Evolutionary conservation across 2,113 vertebrate genomes (phyloP).

Genomic region (Progne subis): DNA sequence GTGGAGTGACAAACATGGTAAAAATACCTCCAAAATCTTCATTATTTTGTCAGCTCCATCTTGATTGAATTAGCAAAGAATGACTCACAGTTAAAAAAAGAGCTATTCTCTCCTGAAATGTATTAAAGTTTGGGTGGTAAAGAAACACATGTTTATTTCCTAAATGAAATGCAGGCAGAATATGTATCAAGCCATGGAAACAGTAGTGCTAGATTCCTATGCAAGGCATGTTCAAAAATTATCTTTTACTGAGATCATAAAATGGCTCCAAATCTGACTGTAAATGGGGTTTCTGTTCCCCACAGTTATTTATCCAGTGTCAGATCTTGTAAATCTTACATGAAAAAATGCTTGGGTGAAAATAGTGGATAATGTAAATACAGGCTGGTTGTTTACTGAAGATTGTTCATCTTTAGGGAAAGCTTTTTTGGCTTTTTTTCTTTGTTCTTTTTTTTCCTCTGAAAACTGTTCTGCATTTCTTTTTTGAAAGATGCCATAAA

Average conservation of each 20-base stretch:
- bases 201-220: background rate
- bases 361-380: constrained; percentile 36
- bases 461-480: background rate
- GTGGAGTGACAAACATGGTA: constrained; percentile 68
- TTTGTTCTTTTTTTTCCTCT: background rate
- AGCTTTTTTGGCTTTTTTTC: background rate
- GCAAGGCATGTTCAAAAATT: constrained; percentile 24
- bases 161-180: constrained; percentile 39
- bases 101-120: constrained; percentile 43
- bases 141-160: constrained; percentile 32
- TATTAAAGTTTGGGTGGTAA: constrained; percentile 63
- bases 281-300: constrained; percentile 19
- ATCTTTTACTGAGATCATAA: background rate
- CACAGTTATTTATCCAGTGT: constrained; percentile 33
- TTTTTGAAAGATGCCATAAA: background rate
- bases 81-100: constrained; percentile 71
- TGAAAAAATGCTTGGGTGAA: constrained; percentile 25
- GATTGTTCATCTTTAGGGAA: background rate
- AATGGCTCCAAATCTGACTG: constrained; percentile 8
- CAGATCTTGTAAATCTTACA: constrained; percentile 25
- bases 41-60: constrained; percentile 70
- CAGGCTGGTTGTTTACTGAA: background rate
- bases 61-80: constrained; percentile 71
- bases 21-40: constrained; percentile 73
- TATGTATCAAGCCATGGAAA: constrained; percentile 1